Conservation (phyloP, 2,113 vertebrate genomes). For the Cephalopholis sonnerati region DNA sequence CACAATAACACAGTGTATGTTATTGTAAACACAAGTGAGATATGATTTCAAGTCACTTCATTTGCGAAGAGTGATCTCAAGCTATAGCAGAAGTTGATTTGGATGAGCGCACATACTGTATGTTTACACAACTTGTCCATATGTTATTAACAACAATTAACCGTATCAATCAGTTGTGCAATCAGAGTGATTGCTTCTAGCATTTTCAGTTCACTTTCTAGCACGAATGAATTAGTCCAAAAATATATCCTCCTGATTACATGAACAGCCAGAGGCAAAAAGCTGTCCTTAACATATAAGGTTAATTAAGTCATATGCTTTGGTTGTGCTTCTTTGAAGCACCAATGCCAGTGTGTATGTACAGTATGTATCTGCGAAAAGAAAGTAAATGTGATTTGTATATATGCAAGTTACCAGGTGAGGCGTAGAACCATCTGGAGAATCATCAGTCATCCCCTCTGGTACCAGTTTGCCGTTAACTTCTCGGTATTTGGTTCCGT, state of each 20-base stretch:
- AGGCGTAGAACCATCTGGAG: slow-evolving; percentile 85
- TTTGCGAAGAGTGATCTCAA: not conserved
- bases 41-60: not conserved
- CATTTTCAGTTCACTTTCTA: not conserved
- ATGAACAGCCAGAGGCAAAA: not conserved
- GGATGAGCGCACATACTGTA: not conserved
- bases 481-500: slow-evolving; percentile 96
- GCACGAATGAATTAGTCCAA: not conserved
- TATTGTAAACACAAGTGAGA: not conserved
- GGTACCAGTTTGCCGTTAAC: slow-evolving; percentile 93
- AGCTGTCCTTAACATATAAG: not conserved
- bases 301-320: not conserved
- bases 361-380: not conserved
- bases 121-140: not conserved
- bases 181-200: not conserved
- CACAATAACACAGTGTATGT: not conserved
- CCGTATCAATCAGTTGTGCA: not conserved
- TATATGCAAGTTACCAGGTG: slow-evolving; percentile 82
- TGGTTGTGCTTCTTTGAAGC: not conserved
- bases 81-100: not conserved
- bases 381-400: not conserved
- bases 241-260: not conserved
- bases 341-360: not conserved
- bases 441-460: slow-evolving; percentile 92
- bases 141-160: not conserved